phyloP scores from a whole-genome alignment of 1,140 invertebrate genomes.

The Drosophila hydei region DNA sequence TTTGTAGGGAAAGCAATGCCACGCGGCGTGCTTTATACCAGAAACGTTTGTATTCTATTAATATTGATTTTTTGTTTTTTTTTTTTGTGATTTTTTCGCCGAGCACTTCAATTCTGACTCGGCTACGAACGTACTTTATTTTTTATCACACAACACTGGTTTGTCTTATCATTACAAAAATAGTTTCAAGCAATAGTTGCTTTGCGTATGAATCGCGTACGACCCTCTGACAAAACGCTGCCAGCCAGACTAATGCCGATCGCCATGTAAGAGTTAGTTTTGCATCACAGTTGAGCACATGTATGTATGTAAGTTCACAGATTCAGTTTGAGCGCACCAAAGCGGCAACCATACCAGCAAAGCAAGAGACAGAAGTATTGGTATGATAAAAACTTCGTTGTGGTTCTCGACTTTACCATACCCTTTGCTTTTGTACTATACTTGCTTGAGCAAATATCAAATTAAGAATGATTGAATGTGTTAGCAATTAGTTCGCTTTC shows the following conservation, averaged over 20 bases:
- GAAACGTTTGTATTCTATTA: not conserved
- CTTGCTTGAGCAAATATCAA: no score
- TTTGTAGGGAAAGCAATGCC: constrained; percentile 14
- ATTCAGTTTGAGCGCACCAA: constrained; percentile 44
- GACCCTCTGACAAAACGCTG: constrained; percentile 25
- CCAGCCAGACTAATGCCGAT: constrained; percentile 61
- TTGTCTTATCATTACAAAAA: constrained; percentile 59
- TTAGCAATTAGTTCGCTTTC: no score
- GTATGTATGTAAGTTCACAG: constrained; percentile 6
- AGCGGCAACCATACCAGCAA: constrained; percentile 10
- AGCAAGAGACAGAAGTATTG: constrained; percentile 6
- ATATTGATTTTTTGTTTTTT: constrained; percentile 21
- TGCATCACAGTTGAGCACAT: constrained; percentile 20
- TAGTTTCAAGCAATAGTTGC: constrained; percentile 5
- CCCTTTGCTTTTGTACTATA: not conserved
- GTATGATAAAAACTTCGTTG: constrained; percentile 1
- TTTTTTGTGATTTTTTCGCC: constrained; percentile 6
- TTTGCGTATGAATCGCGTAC: constrained; percentile 22
- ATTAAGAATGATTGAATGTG: no score
- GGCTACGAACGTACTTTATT: not conserved
- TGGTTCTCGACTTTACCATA: constrained; percentile 14
- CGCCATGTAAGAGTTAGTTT: constrained; percentile 74
- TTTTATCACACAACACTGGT: constrained; percentile 46
- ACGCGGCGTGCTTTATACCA: constrained; percentile 8
- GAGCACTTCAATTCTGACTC: constrained; percentile 7